Conservation (phyloP, 2,797 vertebrate species). For the Potorous gilbertii region DNA sequence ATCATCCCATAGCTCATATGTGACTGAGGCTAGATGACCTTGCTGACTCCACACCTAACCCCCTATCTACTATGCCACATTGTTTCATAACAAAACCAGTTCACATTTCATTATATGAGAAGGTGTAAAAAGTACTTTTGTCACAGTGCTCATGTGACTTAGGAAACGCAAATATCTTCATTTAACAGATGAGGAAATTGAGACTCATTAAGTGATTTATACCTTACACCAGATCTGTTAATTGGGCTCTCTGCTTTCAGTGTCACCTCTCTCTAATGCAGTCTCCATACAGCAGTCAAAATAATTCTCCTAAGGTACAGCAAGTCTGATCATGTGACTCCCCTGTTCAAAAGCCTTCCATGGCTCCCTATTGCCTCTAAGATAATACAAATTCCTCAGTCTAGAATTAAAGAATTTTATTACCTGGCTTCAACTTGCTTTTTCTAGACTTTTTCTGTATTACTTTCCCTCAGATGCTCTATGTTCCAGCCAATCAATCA, state of each 20-base stretch:
- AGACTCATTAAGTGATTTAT: not conserved
- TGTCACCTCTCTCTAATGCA: not conserved
- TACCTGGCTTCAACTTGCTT: not conserved
- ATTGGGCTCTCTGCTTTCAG: not conserved
- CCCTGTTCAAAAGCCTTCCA: not conserved
- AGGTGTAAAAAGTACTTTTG: not conserved
- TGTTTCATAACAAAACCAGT: not conserved
- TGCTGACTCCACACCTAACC: not conserved
- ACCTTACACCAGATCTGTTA: not conserved
- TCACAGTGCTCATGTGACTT: not conserved
- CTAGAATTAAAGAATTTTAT: not conserved
- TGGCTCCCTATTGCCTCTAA: not conserved
- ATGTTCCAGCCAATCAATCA: not conserved
- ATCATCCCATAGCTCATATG: not conserved
- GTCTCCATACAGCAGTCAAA: not conserved
- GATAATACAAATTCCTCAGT: not conserved
- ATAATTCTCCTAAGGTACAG: not conserved
- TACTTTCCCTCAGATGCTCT: not conserved
- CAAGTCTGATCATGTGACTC: not conserved
- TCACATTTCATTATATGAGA: not conserved
- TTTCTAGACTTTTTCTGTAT: not conserved
- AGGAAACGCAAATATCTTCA: not conserved
- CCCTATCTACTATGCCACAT: not conserved
- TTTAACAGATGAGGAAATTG: not conserved
- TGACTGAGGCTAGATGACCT: not conserved